A percentile compares a stretch with the other conserved stretches of the same genome.
phyloP scores from a whole-genome alignment of 2,797 vertebrate genomes.

The Leucoraja ocellata region DNA sequence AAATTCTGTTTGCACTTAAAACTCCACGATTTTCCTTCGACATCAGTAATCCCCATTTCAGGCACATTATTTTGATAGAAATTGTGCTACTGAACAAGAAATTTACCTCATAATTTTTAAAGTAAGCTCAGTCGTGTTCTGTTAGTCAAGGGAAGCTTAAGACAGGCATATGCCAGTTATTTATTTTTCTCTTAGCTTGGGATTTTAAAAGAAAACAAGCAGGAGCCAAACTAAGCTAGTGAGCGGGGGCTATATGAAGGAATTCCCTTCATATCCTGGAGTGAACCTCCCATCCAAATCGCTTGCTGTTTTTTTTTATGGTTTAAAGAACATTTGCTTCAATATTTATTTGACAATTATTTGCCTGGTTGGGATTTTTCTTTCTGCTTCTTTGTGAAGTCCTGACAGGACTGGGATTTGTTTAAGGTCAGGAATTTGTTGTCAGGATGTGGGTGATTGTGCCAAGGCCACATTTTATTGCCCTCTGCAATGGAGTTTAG shows the following conservation, averaged over 20 bases:
- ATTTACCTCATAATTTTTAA: background rate
- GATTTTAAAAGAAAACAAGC: background rate
- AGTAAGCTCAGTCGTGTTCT: background rate
- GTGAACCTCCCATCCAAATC: background rate
- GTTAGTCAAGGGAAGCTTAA: background rate
- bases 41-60: background rate
- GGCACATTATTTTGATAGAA: background rate
- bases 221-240: background rate
- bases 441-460: background rate
- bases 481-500: background rate
- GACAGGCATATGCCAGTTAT: background rate
- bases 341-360: constrained; percentile 19
- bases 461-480: background rate
- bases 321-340: constrained; percentile 22
- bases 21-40: too few species aligned
- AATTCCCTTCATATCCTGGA: background rate
- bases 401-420: background rate
- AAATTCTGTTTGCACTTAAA: background rate
- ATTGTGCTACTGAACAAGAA: background rate
- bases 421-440: constrained; percentile 6
- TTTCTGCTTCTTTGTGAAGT: background rate
- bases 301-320: background rate
- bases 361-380: background rate
- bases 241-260: background rate
- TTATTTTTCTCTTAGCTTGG: background rate